Conservation (phyloP, 2,113 vertebrate species). For the Tragulus kanchil region DNA sequence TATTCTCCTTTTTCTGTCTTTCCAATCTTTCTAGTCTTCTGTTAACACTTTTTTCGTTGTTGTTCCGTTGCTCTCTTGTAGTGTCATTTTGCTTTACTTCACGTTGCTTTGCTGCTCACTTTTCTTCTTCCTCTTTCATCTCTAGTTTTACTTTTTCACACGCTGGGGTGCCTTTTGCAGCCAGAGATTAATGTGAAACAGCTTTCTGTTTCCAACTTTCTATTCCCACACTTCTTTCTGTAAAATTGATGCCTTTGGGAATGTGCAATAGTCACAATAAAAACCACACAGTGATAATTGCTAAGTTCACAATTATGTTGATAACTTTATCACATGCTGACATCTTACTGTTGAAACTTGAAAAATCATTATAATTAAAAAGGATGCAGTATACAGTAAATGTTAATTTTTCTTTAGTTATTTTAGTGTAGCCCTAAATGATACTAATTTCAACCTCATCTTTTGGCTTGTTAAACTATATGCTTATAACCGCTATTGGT, state of each 20-base stretch:
- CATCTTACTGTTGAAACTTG: slow-evolving; percentile 17
- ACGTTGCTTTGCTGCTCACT: neutral
- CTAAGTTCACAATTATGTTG: slow-evolving; percentile 50
- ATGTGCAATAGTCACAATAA: slow-evolving; percentile 7
- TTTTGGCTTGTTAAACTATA: neutral
- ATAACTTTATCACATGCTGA: neutral
- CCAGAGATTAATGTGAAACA: neutral
- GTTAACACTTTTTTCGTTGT: neutral
- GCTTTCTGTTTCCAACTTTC: slow-evolving; percentile 55
- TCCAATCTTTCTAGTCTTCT: neutral
- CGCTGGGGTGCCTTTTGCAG: neutral
- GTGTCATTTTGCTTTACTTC: neutral
- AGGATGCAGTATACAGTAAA: neutral
- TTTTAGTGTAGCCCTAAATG: neutral
- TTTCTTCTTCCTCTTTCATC: neutral
- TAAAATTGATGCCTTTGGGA: slow-evolving; percentile 39
- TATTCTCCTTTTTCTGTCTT: neutral
- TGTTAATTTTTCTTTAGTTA: neutral
- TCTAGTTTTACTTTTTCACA: neutral
- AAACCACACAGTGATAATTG: neutral
- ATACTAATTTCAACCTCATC: neutral
- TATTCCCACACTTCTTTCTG: slow-evolving; percentile 43
- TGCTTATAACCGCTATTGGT: neutral
- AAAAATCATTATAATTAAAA: neutral
- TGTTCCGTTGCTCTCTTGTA: neutral